Evolutionary conservation across 2,797 vertebrate genomes (phyloP).

Genomic region (Macropodus opercularis): DNA sequence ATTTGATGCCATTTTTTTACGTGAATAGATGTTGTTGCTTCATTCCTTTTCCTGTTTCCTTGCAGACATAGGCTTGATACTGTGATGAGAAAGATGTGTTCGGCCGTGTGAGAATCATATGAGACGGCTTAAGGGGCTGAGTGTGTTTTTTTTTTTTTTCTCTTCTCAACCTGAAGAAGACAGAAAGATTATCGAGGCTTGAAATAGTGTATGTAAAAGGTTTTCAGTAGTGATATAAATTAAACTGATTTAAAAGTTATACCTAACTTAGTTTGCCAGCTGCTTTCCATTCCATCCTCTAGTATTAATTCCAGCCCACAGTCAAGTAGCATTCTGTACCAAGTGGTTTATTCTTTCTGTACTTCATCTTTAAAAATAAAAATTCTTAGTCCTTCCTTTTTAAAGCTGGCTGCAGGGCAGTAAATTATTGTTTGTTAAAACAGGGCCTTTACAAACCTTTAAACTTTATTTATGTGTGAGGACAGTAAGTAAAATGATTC

Average conservation of each 20-base stretch:
- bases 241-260: background rate
- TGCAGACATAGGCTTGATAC: slow-evolving; percentile 25
- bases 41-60: slow-evolving; percentile 1
- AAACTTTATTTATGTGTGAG: background rate
- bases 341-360: background rate
- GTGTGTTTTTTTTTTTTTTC: background rate
- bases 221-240: background rate
- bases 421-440: background rate
- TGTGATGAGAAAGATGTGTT: slow-evolving; percentile 34
- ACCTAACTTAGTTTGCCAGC: background rate
- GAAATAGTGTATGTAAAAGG: background rate
- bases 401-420: background rate
- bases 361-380: background rate
- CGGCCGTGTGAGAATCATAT: slow-evolving; percentile 85
- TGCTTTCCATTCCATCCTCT: background rate
- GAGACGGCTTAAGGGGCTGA: slow-evolving; percentile 81
- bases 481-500: background rate
- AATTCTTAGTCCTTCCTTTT: background rate
- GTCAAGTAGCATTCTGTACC: background rate
- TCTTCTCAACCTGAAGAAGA: slow-evolving; percentile 9
- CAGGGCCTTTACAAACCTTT: background rate
- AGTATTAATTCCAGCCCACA: background rate
- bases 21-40: background rate
- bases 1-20: background rate
- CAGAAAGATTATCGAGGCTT: too few species aligned